Base-by-base conservation (phyloP, 2,888 invertebrate genomes). In the Trissolcus japonicus region DNA sequence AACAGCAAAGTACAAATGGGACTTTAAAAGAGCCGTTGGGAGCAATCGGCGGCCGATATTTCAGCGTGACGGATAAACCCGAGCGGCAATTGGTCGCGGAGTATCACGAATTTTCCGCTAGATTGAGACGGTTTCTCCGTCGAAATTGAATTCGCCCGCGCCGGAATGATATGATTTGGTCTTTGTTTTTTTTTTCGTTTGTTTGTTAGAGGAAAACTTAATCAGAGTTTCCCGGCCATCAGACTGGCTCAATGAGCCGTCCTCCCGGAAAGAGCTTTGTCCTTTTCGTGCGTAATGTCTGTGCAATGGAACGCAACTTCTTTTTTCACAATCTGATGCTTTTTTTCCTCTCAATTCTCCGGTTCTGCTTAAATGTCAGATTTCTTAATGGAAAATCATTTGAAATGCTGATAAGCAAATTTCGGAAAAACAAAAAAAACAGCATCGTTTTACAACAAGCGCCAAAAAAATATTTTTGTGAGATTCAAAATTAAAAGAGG, bases 51-150 rank as follows among this genome's bases (percentile, higher is more conserved):
- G 77, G 48, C 48, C 63, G 65, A 73, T 65, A 77, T 62, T 73
- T 77, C 65, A 73, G 35, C 51, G 53, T 68, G 77, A 72, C 67
- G 72, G 68, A 62, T 63, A 68, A 68, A 77, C 57, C 56, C 46
- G 46, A 59, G 78, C 65, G 80, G 82, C 83, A 84, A 84, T 84
- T 81, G 84, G 80, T 75, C 78, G 80, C 79, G 35, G 80, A 81
- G 82, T 80, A 83, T 84, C 82, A 83, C 82, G 81, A 86, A 85
- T 86, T 84, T 87, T 86, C 86, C 83, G 81, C 81, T 84, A 85
- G 84, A 87, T 87, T 86, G 85, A 85, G 82, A 83, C 81, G 76
- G 35, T 11, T 35, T 76, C 80, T 78, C 80, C 80, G 80, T 57
- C 71, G 83, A 81, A 83, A 85, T 84, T 83, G 84, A 86, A 85